Evolutionary conservation across 1,140 invertebrate species (phyloP), one percentile per base, ranked within the genome.

Genomic region (Centruroides vittatus): DNA sequence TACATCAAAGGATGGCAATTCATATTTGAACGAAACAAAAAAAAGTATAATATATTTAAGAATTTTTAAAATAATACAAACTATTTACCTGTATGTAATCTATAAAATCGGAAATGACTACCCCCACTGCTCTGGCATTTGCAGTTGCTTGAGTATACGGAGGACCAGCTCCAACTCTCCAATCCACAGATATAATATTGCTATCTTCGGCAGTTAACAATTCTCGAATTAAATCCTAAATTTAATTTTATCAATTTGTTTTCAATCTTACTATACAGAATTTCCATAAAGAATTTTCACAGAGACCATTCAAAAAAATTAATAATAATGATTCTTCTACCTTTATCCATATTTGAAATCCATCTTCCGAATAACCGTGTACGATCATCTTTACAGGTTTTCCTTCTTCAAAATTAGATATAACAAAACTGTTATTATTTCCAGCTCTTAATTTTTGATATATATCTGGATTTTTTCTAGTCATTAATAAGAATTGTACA

Each of bases 131-230:
- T 58, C 90, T 78, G 13, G 89, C 89, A 70, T 94, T 93, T 2
- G 88, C 89, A 3, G 89, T 88, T 0, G 90, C 89, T 73, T 93
- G 89, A 0, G 86, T 84, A 70, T 94, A 94, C 0, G 89, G 89
- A 1, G 89, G 89, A 57, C 82, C 82, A 0, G 89, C 86, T 0
- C 88, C 91, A 47, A 78, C 79, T 50, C 84, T 80, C 91, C 91
- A 94, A 69, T 93, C 89, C 1, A 93, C 81, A 0, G 86, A 75
- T 9, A 90, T 78, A 0, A 92, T 86, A 51, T 88, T 88, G 51
- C 80, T 80, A 53, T 84, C 80, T 59, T 82, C 81, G 52, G 81
- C 78, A 0, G 76, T 73, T 62, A 91, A 74, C 13, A 89, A 68
- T 66, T 84, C 82, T 3, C 81, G 71, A 62, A 82, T 77, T 13